Conservation (phyloP, 1,140 invertebrate species). For the Drosophila persimilis region DNA sequence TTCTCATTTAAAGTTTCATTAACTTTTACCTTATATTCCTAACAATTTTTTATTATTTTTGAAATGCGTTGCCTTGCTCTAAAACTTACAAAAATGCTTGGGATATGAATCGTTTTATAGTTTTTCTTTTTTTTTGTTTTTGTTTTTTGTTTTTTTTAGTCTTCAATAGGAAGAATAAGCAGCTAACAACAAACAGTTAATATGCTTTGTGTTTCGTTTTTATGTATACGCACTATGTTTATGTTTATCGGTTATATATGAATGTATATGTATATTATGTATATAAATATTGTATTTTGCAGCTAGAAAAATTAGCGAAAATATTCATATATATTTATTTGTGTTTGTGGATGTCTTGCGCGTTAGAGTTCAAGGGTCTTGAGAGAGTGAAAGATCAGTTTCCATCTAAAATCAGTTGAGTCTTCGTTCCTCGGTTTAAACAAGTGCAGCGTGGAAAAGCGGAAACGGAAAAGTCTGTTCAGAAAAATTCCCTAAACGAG, state of each 20-base stretch:
- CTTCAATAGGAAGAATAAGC: slow-evolving; percentile 80
- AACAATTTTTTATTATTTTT: slow-evolving; percentile 17
- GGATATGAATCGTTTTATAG: slow-evolving; percentile 40
- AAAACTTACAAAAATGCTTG: slow-evolving; percentile 51
- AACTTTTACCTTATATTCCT: slow-evolving; percentile 40
- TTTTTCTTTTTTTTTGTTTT: slow-evolving; percentile 10
- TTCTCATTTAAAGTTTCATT: slow-evolving; percentile 39
- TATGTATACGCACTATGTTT: slow-evolving; percentile 39
- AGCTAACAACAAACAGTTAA: slow-evolving; percentile 80
- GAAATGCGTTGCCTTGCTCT: slow-evolving; percentile 41
- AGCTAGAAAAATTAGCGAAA: slow-evolving; percentile 51
- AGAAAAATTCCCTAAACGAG: slow-evolving; percentile 79
- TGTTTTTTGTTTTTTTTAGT: slow-evolving; percentile 36
- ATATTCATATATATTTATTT: slow-evolving; percentile 31
- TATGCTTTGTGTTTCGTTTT: slow-evolving; percentile 34
- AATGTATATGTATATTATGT: slow-evolving; percentile 36
- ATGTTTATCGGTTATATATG: slow-evolving; percentile 44
- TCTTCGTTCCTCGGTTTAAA: slow-evolving; percentile 49
- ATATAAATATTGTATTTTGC: slow-evolving; percentile 55
- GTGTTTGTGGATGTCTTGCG: slow-evolving; percentile 36
- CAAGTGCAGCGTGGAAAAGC: slow-evolving; percentile 47
- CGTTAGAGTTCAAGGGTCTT: slow-evolving; percentile 13
- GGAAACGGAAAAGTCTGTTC: slow-evolving; percentile 45
- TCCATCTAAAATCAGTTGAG: slow-evolving; percentile 40
- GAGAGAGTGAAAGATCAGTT: slow-evolving; percentile 9